These are phyloP conservation scores for Phaonia tiefii DNA, from an alignment of 2,888 invertebrate species.

Conservation along the genomic window DNA sequence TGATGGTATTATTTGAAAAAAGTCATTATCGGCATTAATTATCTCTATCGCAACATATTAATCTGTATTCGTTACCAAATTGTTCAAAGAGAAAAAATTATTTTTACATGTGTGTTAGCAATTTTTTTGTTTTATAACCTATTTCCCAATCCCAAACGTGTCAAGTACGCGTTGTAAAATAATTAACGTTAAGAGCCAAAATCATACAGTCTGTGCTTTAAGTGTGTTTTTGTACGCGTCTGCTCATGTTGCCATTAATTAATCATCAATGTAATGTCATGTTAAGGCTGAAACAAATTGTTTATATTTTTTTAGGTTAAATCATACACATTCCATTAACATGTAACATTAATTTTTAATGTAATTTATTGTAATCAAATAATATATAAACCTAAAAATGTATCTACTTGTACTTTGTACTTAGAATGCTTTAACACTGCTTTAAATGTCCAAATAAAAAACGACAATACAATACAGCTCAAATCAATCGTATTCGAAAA, in stretches of 20 bases:
- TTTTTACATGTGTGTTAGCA: background rate
- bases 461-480: background rate
- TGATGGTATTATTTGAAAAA: too few relatives aligned
- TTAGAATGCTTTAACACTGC: slow-evolving; percentile 51
- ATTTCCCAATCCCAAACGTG: background rate
- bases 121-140: too few relatives aligned
- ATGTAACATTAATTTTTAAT: too few relatives aligned
- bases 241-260: background rate
- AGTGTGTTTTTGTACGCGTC: background rate
- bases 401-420: slow-evolving; percentile 11
- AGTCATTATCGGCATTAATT: background rate
- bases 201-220: slow-evolving; percentile 39
- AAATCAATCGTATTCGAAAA: background rate
- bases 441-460: slow-evolving; percentile 47
- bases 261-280: slow-evolving; percentile 12
- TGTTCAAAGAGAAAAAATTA: background rate
- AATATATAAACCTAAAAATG: background rate
- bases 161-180: slow-evolving; percentile 2
- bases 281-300: background rate
- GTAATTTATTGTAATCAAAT: background rate
- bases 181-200: background rate
- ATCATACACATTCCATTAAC: too few relatives aligned
- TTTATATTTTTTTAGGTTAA: background rate
- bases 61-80: too few relatives aligned
- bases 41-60: background rate